Evolutionary conservation across 2,797 vertebrate genomes (phyloP), one percentile per base, ranked within the genome.

Genomic region (Gambusia yucatana): DNA sequence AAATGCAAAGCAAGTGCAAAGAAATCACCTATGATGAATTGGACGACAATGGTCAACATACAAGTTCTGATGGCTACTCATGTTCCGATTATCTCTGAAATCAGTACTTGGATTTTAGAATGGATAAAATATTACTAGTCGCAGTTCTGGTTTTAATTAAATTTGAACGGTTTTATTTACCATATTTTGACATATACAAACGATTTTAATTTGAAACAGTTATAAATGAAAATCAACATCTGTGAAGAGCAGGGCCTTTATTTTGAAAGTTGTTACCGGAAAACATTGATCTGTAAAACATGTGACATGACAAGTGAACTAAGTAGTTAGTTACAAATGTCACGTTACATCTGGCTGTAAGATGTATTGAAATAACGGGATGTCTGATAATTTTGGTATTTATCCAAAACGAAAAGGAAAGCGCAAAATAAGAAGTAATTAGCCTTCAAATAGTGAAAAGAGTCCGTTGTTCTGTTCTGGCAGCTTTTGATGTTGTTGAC

Each of bases 241-340:
- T 4, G 8, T 3, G 1, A 52, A 16, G 28, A 6, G 1, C 7
- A n/a, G 4, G 36, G 9, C 4, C 1, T 84, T 86, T 91, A 92
- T 86, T 92, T 81, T 88, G 86, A 89, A 87, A 77, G 7, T 36
- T 11, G 0, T 1, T 0, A 39, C 80, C 86, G 87, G 89, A 92
- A 88, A 5, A 17, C 4, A 0, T 0, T 10, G 13, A 10, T 10
- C 33, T 17, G 1, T 28, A 39, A 9, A 50, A 6, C 46, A 16
- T 63, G 41, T 7, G 43, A 36, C 36, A 13, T 72, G 67, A 73
- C 77, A 81, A 33, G 75, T 84, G 73, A 33, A 39, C 1, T 5
- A 4, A 30, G 10, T 47, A 20, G 36, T 50, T 69, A 76, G 8
- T 78, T 80, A 25, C 36, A 6, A 67, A 41, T 39, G 10, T 61